Conservation (phyloP, 2,797 vertebrate genomes). For the Menidia menidia region DNA sequence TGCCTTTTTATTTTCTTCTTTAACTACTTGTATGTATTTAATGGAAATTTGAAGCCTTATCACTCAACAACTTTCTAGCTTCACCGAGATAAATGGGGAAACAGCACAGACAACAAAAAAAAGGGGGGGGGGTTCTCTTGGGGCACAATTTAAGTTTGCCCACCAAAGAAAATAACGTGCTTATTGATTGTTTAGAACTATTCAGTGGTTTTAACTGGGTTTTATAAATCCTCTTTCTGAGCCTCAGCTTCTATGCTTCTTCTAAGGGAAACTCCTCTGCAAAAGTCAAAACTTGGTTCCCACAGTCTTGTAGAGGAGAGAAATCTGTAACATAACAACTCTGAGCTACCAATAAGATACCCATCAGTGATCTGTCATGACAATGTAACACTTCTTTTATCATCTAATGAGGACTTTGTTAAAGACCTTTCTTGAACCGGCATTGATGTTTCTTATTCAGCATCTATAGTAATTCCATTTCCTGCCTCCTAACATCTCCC, state of each 20-base stretch:
- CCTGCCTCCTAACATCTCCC: constrained; percentile 86
- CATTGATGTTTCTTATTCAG: constrained; percentile 88
- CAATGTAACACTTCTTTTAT: constrained; percentile 74
- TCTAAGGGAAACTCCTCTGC: constrained; percentile 38
- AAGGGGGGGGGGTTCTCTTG: not conserved
- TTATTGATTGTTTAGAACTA: constrained; percentile 44
- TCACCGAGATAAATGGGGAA: constrained; percentile 20
- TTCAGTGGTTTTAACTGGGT: constrained; percentile 46
- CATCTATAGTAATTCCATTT: constrained; percentile 89
- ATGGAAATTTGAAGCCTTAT: constrained; percentile 45
- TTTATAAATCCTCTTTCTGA: constrained; percentile 46
- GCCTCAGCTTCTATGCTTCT: constrained; percentile 32
- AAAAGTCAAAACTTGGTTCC: constrained; percentile 78
- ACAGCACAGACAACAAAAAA: not conserved
- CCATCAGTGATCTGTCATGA: constrained; percentile 43
- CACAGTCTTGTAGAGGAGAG: constrained; percentile 81
- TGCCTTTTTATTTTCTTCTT: constrained; percentile 66
- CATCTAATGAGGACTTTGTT: constrained; percentile 86
- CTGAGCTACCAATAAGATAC: constrained; percentile 62
- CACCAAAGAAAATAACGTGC: constrained; percentile 37
- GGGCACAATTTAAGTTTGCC: constrained; percentile 28
- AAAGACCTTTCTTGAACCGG: constrained; percentile 85
- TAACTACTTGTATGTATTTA: constrained; percentile 54
- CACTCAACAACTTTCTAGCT: constrained; percentile 52
- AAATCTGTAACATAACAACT: constrained; percentile 87